Conservation (phyloP, 2,113 vertebrate species). For the Ammospiza caudacuta region DNA sequence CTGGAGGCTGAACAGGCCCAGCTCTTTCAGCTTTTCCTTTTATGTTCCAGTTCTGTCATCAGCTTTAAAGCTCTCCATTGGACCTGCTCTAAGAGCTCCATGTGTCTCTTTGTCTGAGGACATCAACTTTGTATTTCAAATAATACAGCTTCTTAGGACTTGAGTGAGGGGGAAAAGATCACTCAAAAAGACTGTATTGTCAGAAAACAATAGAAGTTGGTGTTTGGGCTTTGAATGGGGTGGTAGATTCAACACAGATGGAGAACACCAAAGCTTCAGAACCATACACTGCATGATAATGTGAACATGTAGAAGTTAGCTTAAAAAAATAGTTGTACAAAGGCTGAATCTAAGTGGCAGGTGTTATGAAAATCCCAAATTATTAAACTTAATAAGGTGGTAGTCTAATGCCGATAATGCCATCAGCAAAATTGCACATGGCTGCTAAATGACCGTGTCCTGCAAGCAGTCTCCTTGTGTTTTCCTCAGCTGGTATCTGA, state of each 20-base stretch:
- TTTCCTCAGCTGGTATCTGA: not conserved
- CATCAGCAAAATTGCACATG: accelerated
- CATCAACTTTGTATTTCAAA: not conserved
- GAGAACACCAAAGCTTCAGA: not conserved
- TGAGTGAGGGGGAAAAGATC: not conserved
- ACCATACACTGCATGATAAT: accelerated
- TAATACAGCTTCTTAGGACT: not conserved
- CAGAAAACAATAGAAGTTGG: not conserved
- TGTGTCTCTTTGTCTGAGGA: not conserved
- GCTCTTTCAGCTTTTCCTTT: not conserved
- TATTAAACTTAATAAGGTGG: not conserved
- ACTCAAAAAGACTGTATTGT: not conserved
- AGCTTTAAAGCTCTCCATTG: not conserved
- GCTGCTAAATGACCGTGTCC: not conserved
- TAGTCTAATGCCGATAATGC: not conserved
- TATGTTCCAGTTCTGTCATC: not conserved
- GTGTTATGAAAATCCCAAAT: not conserved
- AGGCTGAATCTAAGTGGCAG: not conserved
- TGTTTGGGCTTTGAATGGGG: not conserved
- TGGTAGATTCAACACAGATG: not conserved
- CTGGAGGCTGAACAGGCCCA: not conserved
- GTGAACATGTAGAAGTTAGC: not conserved
- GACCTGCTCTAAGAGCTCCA: not conserved
- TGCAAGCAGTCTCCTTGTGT: not conserved
- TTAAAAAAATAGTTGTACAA: not conserved